Evolutionary conservation across 2,113 vertebrate genomes (phyloP), one percentile per base, ranked within the genome.

Genomic region (Caranx melampygus): DNA sequence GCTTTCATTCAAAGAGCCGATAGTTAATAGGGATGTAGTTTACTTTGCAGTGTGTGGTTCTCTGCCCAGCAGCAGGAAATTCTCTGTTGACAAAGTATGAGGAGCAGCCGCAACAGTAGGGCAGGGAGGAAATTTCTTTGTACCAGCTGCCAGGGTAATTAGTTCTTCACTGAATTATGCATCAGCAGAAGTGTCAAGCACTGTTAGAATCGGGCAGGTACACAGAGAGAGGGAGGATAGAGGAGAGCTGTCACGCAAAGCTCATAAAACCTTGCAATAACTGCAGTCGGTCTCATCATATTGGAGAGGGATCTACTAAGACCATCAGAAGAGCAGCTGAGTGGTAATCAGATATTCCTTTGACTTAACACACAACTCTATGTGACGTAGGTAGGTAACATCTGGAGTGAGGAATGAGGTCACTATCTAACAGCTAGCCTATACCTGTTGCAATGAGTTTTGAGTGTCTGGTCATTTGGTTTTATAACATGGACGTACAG

Each of bases 101-200:
- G 60, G 81, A 67, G 81, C 76, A 89, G 73, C 84, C 83, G 79
- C 86, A 85, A 91, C 85, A 79, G 79, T 83, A 69, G 78, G 88
- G 75, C 81, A 86, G 74, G 72, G 79, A 90, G 90, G 90, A 91
- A 87, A 89, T 92, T 87, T 88, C 84, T 92, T 93, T 92, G 90
- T 89, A 89, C 85, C 91, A 93, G 91, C 91, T 90, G 89, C 87
- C 87, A 88, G 87, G 79, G 88, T 92, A 93, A 94, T 94, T 94
- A 93, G 89, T 91, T 89, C 82, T 87, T 94, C 72, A n/a, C 82
- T 93, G 92, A 93, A 93, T 93, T 92, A 94, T 93, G 89, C 91
- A 92, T 92, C 88, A 90, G 90, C 74, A 83, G 74, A 93, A 89
- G 90, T 92, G 91, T 89, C 89, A 87, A 79, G 71, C 77, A 72